phyloP scores from a whole-genome alignment of 2,113 vertebrate genomes.

The Gorsachius goisagi region DNA sequence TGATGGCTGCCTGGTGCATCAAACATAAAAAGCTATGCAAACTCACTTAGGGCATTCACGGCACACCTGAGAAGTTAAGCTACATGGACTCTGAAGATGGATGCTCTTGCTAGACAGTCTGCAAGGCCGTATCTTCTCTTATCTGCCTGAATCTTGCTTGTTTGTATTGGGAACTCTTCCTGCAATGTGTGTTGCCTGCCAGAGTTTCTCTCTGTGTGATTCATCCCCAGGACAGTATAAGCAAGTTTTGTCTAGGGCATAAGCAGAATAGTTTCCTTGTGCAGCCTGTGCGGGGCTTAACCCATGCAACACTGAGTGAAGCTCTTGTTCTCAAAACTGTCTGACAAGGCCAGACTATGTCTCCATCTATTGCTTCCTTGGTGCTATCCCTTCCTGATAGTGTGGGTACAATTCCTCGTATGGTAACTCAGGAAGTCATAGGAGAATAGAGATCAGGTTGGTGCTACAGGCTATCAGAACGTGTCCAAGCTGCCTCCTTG shows the following conservation, averaged over 20 bases:
- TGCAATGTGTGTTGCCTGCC: fast-evolving
- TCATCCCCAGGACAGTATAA: not conserved
- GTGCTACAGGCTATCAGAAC: not conserved
- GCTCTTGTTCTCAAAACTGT: not conserved
- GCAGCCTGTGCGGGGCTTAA: not conserved
- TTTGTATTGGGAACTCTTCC: not conserved
- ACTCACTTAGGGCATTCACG: not conserved
- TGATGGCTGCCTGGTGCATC: not conserved
- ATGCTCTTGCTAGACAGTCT: not conserved
- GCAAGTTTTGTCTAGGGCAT: not conserved
- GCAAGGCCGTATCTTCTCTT: not conserved
- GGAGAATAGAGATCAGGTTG: not conserved
- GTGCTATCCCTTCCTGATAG: not conserved
- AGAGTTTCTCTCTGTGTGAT: not conserved
- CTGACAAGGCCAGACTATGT: not conserved
- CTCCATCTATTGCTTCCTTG: fast-evolving
- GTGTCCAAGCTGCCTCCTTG: not conserved
- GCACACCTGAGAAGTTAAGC: not conserved
- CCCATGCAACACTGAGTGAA: not conserved
- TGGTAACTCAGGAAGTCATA: not conserved
- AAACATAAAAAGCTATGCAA: not conserved
- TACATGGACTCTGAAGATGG: not conserved
- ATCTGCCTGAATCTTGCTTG: not conserved
- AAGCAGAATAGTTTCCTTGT: not conserved
- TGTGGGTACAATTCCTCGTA: not conserved